Conservation (phyloP, 2,797 vertebrate genomes). For the Danio albolineatus region DNA sequence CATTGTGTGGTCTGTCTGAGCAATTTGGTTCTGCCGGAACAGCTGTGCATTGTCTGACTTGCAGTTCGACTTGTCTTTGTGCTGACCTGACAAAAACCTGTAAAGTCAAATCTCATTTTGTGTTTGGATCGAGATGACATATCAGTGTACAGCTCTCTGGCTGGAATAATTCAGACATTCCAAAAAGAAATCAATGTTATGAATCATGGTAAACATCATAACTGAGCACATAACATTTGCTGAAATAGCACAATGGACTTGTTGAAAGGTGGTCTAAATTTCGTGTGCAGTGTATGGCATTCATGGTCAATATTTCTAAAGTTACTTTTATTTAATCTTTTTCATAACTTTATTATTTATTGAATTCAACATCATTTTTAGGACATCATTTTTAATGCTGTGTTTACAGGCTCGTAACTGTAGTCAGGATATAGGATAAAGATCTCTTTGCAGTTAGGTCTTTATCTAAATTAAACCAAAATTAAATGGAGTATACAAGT, state of each 20-base stretch:
- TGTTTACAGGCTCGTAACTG: too few relatives aligned
- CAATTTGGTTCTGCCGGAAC: constrained; percentile 9
- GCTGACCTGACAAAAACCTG: background rate
- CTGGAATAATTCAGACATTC: constrained; percentile 7
- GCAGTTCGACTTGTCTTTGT: constrained; percentile 21
- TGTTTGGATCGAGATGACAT: constrained; percentile 3
- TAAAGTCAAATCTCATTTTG: constrained; percentile 20
- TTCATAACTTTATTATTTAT: too few relatives aligned
- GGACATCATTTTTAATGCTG: too few relatives aligned
- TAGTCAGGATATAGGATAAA: too few relatives aligned
- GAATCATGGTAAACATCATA: background rate
- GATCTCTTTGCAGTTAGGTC: too few relatives aligned
- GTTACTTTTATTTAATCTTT: too few relatives aligned
- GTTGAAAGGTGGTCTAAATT: too few relatives aligned
- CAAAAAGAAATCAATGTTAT: background rate
- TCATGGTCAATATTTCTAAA: too few relatives aligned
- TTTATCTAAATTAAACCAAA: too few relatives aligned
- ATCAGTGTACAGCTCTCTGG: background rate
- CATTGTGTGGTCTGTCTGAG: constrained; percentile 55
- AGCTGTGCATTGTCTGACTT: background rate
- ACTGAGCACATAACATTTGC: background rate
- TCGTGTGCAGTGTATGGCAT: too few relatives aligned
- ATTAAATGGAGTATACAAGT: too few relatives aligned
- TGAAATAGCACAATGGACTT: background rate
- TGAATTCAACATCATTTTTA: too few relatives aligned